phyloP scores from a whole-genome alignment of 2,797 vertebrate species.

The Esox masquinongy region DNA sequence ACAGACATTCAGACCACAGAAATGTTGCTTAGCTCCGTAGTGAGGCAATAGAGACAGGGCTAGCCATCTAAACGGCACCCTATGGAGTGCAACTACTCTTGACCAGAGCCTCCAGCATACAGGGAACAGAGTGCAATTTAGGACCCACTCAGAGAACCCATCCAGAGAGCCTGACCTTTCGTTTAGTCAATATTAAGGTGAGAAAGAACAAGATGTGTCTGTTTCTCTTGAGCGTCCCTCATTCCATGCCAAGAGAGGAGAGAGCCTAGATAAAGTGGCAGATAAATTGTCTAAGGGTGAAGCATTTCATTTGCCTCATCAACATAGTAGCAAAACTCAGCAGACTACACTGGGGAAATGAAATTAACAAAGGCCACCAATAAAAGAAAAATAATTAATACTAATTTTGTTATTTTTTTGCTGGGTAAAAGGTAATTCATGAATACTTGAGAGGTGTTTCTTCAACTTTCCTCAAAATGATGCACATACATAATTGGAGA shows the following conservation, averaged over 20 bases:
- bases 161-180: conserved; percentile 39
- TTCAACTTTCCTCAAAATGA: conserved; percentile 17
- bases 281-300: background rate
- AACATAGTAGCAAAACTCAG: conserved; percentile 6
- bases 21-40: conserved; percentile 13
- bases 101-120: background rate
- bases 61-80: background rate
- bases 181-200: conserved; percentile 19
- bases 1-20: conserved; percentile 19
- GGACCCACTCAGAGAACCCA: background rate
- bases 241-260: background rate
- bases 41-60: background rate
- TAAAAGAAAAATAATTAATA: conserved; percentile 14
- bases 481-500: conserved; percentile 22
- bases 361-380: background rate
- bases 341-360: background rate
- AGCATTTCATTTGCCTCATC: background rate
- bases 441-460: conserved; percentile 20
- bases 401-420: background rate
- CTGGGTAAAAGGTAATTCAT: conserved; percentile 22
- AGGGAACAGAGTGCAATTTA: background rate
- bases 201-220: conserved; percentile 27
- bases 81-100: background rate
- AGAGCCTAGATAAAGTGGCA: background rate
- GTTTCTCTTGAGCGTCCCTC: conserved; percentile 10